A percentile compares a stretch with the other conserved stretches of the same genome.
Conservation (phyloP, 2,113 vertebrate species). For the Chloropsis hardwickii region DNA sequence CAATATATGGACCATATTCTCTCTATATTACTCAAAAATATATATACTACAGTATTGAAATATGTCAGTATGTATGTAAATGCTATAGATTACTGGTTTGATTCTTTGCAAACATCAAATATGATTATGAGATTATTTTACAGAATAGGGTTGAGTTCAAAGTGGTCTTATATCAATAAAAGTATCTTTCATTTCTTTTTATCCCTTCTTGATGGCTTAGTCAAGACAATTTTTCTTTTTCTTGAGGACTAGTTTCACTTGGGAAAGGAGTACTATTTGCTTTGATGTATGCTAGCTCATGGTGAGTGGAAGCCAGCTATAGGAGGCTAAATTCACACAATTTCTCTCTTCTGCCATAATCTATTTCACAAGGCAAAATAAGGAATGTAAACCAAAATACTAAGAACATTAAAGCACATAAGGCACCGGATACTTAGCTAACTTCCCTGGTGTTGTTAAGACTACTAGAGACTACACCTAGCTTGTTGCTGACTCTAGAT, state of each 20-base stretch:
- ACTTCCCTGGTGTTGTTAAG: neutral
- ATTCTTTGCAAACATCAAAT: neutral
- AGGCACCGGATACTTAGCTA: neutral
- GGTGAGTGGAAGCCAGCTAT: neutral
- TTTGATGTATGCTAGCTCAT: neutral
- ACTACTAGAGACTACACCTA: neutral
- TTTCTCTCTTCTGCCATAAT: neutral
- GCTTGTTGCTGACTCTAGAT: neutral
- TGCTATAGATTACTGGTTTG: neutral
- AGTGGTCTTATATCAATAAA: neutral
- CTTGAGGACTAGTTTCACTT: neutral
- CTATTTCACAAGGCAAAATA: neutral
- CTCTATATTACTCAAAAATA: neutral
- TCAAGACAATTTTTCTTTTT: neutral
- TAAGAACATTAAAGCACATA: neutral
- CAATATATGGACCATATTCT: neutral
- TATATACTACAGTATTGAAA: neutral
- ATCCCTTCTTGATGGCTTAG: neutral
- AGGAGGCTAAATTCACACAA: neutral
- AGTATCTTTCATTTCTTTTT: neutral
- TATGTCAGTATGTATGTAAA: neutral
- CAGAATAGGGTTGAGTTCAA: neutral
- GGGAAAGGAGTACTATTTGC: neutral
- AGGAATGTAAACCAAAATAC: neutral
- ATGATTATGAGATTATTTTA: neutral